Base-by-base conservation (phyloP, 2,888 invertebrate species). In the Helicoverpa assulta region DNA sequence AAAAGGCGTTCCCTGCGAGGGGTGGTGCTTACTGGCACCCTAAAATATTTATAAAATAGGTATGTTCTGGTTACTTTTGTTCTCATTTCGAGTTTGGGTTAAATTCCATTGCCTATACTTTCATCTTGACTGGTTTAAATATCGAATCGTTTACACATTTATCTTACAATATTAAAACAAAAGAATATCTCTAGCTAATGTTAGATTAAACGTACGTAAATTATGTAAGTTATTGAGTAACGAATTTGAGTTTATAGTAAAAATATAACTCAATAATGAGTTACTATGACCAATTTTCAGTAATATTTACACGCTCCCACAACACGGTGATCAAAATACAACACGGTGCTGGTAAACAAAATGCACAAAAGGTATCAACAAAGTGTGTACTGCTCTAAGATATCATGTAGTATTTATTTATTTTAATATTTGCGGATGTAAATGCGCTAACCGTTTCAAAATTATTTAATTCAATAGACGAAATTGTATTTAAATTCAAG, bases 1-100 rank as follows among this genome's bases (percentile, higher is more conserved):
- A 85, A 86, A 84, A 86, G 83, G 92, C 92, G 92, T 89, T 84
- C 88, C 90, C 80, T 73, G 56, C 74, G 82, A 90, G 89, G 91
- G 92, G 93, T 90, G 92, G 90, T 88, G 82, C 91, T 85, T 77
- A 73, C 60, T 61, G 40, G 78, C 64, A 83, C 89, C 88, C 88
- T 84, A 80, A 85, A 83, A 78, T 77, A 72, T 26, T 26, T 26
- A 26, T 62, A 82, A 73, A 69, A 64, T 74, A 68, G 74, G 70
- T 72, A 62, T 40, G 29, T 59, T 62, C 51, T 37, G 10, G 26
- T n/a, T 47, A 18, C n/a, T 51, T 66, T 66, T 16, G n/a, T 4
- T 12, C n/a, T 5, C 12, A 47, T 21, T 8, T 53, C 18, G 6
- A 18, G 50, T 18, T 50, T 18, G 18, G n/a, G 50, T 50, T 18